A percentile compares a stretch with the other conserved stretches of the same genome.
These are phyloP conservation scores for Panulirus ornatus DNA, from an alignment of 1,140 invertebrate species.

Conservation along the genomic window DNA sequence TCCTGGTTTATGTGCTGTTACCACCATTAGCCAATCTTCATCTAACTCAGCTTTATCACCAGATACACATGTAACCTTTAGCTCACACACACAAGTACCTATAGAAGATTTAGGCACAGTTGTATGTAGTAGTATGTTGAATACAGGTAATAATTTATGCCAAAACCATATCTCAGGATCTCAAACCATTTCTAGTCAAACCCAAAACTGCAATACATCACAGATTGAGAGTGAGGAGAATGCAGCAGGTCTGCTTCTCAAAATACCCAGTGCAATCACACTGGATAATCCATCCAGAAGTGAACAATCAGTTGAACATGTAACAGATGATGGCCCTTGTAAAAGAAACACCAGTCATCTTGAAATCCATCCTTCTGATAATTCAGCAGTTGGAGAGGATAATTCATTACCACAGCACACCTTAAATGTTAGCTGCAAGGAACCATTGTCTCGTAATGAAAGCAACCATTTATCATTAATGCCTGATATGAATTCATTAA, in stretches of 20 bases:
- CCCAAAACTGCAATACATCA: slow-evolving; percentile 58
- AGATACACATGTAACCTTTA: slow-evolving; percentile 14
- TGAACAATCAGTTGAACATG: not conserved
- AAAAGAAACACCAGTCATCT: not conserved
- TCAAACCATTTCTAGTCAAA: slow-evolving; percentile 62
- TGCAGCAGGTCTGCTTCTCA: not conserved
- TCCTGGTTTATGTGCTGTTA: not conserved
- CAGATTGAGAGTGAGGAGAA: not conserved
- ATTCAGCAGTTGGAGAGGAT: not conserved
- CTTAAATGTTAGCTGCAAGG: not conserved
- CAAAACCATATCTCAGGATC: slow-evolving; percentile 67
- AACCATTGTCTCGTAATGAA: not conserved
- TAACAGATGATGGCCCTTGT: not conserved
- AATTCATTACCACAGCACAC: not conserved
- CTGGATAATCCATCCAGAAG: not conserved
- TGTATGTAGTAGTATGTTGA: slow-evolving; percentile 19
- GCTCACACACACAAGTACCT: slow-evolving; percentile 43
- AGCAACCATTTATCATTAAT: not conserved
- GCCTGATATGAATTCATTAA: not conserved
- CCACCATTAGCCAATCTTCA: slow-evolving; percentile 1
- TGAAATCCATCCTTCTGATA: not conserved
- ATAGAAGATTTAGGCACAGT: slow-evolving; percentile 36
- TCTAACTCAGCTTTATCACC: not conserved
- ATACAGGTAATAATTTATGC: slow-evolving; percentile 48
- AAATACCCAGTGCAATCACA: not conserved